Evolutionary conservation across 2,888 invertebrate genomes (phyloP).

Genomic region (Drosophila pseudotakahashii): DNA sequence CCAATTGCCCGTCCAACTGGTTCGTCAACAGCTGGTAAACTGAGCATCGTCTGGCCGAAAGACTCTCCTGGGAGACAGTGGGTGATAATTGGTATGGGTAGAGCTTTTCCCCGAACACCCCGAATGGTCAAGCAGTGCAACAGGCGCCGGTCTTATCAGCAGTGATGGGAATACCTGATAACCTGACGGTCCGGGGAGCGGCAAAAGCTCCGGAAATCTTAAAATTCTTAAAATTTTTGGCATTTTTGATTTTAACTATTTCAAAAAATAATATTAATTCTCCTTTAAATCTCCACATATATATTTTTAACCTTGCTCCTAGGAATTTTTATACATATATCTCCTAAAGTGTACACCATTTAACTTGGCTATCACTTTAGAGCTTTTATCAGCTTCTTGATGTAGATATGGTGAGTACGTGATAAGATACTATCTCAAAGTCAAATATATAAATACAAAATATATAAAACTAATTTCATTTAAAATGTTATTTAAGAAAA

Average conservation of each 20-base stretch:
- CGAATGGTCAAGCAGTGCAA: constrained; percentile 36
- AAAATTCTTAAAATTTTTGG: no score
- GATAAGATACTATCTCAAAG: no score
- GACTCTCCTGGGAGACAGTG: constrained; percentile 30
- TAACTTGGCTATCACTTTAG: background rate
- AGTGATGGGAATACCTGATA: constrained; percentile 26
- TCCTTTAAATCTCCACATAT: no score
- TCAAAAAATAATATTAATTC: no score
- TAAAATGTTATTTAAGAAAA: no score
- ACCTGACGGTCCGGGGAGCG: background rate
- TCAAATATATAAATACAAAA: no score
- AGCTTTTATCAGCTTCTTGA: constrained; percentile 11
- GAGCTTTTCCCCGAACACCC: constrained; percentile 31
- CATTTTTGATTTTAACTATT: background rate
- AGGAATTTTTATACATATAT: background rate
- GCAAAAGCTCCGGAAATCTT: constrained; percentile 9
- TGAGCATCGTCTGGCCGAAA: constrained; percentile 32
- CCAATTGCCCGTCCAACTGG: constrained; percentile 58
- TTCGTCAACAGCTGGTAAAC: constrained; percentile 54
- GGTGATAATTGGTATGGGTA: background rate
- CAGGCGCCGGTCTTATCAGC: constrained; percentile 35
- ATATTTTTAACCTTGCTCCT: background rate
- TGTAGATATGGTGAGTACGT: constrained; percentile 9
- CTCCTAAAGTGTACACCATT: background rate
- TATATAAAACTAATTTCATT: no score